phyloP scores from a whole-genome alignment of 2,888 invertebrate species.

The Incurvaria masculella region DNA sequence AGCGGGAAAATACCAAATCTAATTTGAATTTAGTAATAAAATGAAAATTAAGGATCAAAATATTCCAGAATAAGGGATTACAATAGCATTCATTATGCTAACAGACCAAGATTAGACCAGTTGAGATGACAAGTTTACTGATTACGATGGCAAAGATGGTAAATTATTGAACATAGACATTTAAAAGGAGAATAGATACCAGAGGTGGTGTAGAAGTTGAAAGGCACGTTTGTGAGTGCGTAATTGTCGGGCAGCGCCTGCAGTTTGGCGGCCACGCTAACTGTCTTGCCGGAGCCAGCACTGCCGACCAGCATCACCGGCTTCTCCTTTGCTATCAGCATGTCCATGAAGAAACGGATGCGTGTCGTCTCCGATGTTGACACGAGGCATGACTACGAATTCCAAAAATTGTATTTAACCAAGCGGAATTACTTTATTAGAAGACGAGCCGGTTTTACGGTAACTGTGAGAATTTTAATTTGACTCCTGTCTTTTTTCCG shows the following conservation, averaged over 20 bases:
- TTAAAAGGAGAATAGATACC: slow-evolving; percentile 31
- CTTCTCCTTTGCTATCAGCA: slow-evolving; percentile 70
- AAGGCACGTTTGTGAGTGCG: slow-evolving; percentile 83
- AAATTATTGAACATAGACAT: too few species aligned
- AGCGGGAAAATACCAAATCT: too few species aligned
- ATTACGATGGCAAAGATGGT: neutral
- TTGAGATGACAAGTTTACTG: neutral
- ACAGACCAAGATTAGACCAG: neutral
- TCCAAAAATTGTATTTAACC: too few species aligned
- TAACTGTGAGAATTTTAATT: too few species aligned
- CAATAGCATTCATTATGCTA: too few species aligned
- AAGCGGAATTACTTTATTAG: too few species aligned
- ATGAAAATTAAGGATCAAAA: too few species aligned
- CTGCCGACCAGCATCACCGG: slow-evolving; percentile 91
- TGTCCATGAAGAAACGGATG: slow-evolving; percentile 82
- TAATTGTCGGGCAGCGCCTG: slow-evolving; percentile 70
- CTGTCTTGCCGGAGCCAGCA: slow-evolving; percentile 90
- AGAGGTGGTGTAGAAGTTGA: slow-evolving; percentile 94
- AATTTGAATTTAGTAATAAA: too few species aligned
- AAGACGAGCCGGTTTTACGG: too few species aligned
- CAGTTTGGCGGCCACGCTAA: slow-evolving; percentile 84
- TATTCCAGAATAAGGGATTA: too few species aligned
- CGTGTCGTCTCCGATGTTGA: slow-evolving; percentile 89
- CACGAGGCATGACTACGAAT: slow-evolving; percentile 82
- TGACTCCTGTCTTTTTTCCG: too few species aligned